Conservation (phyloP, 1,140 invertebrate species). For the Leptinotarsa defecta region DNA sequence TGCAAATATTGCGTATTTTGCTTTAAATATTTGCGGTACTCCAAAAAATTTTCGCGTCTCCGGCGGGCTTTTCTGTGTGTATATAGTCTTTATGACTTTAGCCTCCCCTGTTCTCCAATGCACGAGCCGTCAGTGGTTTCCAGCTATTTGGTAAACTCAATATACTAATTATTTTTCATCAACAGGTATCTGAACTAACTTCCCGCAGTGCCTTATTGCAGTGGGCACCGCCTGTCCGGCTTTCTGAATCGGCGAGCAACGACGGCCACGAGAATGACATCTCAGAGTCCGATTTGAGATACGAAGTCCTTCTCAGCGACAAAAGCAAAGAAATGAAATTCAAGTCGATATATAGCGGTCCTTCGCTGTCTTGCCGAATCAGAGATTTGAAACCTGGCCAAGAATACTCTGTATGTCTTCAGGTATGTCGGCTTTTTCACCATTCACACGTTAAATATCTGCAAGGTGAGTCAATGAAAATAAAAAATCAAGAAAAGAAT, state of each 20-base stretch:
- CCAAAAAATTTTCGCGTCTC: no score
- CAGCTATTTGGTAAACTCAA: no score
- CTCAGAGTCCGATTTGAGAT: slow-evolving; percentile 68
- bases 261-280: slow-evolving; percentile 55
- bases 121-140: no score
- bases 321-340: slow-evolving; percentile 76
- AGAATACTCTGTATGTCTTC: slow-evolving; percentile 77
- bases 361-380: slow-evolving; percentile 70
- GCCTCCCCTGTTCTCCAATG: no score
- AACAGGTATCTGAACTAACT: slow-evolving; percentile 75
- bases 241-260: slow-evolving; percentile 61
- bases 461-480: no score
- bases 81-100: no score
- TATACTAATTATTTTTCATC: no score
- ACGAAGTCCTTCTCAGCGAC: slow-evolving; percentile 78
- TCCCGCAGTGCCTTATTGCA: slow-evolving; percentile 77
- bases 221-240: slow-evolving; percentile 70
- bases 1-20: no score
- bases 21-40: no score
- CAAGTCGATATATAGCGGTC: slow-evolving; percentile 77
- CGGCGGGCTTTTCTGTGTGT: no score
- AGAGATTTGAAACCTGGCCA: slow-evolving; percentile 81
- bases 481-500: no score
- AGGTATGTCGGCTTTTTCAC: slow-evolving; percentile 41
- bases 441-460: no score